These are phyloP conservation scores for Mimachlamys varia DNA, from an alignment of 2,888 invertebrate genomes.

Conservation along the genomic window DNA sequence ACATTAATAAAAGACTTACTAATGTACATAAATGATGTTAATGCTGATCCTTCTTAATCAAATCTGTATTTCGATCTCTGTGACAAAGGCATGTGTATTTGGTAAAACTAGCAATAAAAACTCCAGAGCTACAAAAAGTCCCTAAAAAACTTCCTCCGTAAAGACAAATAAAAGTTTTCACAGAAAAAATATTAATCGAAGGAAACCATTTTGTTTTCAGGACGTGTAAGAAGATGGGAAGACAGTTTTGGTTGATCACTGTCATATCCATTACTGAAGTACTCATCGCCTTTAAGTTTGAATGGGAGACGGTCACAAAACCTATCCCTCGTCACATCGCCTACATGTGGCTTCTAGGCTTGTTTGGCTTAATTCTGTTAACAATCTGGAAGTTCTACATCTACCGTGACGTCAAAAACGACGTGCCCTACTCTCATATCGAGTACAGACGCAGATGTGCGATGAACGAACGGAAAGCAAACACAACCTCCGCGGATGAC, in stretches of 20 bases:
- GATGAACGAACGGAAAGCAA: background rate
- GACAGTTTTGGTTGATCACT: constrained; percentile 83
- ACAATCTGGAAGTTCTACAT: constrained; percentile 83
- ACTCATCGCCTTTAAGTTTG: constrained; percentile 83
- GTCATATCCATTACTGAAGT: constrained; percentile 83
- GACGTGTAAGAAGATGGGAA: constrained; percentile 83
- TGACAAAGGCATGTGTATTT: too few relatives aligned
- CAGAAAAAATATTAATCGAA: too few relatives aligned
- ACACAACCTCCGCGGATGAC: background rate
- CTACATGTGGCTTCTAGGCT: constrained; percentile 81
- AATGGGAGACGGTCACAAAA: constrained; percentile 83
- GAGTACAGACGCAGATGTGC: background rate
- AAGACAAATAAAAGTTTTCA: too few relatives aligned
- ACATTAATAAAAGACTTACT: too few relatives aligned
- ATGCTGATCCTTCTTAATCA: too few relatives aligned
- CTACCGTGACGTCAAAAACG: constrained; percentile 73
- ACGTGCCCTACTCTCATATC: constrained; percentile 43
- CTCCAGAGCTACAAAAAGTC: too few relatives aligned
- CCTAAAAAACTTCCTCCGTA: too few relatives aligned
- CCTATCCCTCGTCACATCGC: constrained; percentile 82
- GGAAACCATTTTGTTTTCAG: constrained; percentile 70
- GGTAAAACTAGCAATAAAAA: too few relatives aligned
- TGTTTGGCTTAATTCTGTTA: constrained; percentile 80
- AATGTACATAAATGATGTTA: too few relatives aligned
- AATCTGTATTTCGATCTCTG: too few relatives aligned